Evolutionary conservation across 1,140 invertebrate genomes (phyloP), one percentile per base, ranked within the genome.

Genomic region (Hypsibius dujardini): DNA sequence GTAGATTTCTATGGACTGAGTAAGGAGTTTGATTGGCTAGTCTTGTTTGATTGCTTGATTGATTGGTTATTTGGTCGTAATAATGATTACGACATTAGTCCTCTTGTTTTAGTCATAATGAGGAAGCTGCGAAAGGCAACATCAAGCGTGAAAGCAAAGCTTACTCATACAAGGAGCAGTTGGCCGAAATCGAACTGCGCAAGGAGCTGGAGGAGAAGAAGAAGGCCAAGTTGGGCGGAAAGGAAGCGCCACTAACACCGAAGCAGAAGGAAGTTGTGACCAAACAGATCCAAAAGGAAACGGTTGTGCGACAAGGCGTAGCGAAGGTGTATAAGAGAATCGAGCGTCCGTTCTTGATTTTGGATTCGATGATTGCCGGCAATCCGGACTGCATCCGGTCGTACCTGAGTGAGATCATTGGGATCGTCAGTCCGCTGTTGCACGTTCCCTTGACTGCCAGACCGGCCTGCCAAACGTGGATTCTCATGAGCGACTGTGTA

Each of bases 111-210:
- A 85, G 76, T 74, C 76, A 77, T 67, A 77, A 77, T 73, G 80
- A 83, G 70, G 74, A 77, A 46, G 83, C 84, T 40, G 75, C 74
- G 0, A 73, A 77, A 70, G 84, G 85, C 28, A 96, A 98, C 76
- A 84, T 98, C 76, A 95, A 93, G 80, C 83, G 93, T 59, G 94
- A 98, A 77, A 97, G 90, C 78, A 98, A 96, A 82, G 89, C 87
- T 1, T 98, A 98, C 78, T 94, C 91, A 28, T 95, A 92, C 78
- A 93, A 95, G 78, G 95, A 98, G 75, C 95, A 98, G 78, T 82
- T 95, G 76, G 94, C 95, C 77, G 95, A 97, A 78, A 79, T 95
- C 71, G 89, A 94, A 76, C 79, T 98, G 47, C 82, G 89, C 50
- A 87, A 91, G 74, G 94, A 97, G 82, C 80, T 96, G 7, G 94